Evolutionary conservation across 2,888 invertebrate genomes (phyloP).

Genomic region (Acronicta leporina): DNA sequence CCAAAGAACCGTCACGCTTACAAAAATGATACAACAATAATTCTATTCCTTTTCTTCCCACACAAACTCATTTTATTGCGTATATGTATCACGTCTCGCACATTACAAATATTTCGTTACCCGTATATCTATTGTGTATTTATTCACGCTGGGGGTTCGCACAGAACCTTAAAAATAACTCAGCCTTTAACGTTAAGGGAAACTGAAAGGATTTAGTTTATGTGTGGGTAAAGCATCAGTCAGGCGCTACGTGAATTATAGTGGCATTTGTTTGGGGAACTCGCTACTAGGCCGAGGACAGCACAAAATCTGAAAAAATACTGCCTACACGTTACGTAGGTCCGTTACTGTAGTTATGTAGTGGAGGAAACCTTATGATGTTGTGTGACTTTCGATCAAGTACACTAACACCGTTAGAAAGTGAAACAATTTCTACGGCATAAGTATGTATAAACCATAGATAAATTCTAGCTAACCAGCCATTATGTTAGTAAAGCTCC

Average conservation of each 20-base stretch:
- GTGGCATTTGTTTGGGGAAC: constrained; percentile 61
- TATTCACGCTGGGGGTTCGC: constrained; percentile 41
- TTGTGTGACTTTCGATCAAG: constrained; percentile 37
- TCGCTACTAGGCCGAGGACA: constrained; percentile 26
- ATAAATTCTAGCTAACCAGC: constrained; percentile 8
- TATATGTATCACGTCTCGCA: constrained; percentile 48
- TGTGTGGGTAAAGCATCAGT: constrained; percentile 70
- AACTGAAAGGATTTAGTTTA: constrained; percentile 70
- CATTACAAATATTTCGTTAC: constrained; percentile 53
- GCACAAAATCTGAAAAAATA: constrained; percentile 44
- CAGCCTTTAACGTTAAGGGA: constrained; percentile 62
- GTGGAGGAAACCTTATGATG: constrained; percentile 30
- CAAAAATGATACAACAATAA: constrained; percentile 49
- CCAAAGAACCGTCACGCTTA: constrained; percentile 22
- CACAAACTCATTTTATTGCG: constrained; percentile 41
- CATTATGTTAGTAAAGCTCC: too few relatives aligned
- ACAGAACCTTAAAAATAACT: constrained; percentile 64
- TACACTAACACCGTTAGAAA: constrained; percentile 28
- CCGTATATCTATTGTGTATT: constrained; percentile 51
- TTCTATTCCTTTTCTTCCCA: constrained; percentile 36
- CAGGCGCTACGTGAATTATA: constrained; percentile 70
- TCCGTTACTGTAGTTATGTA: constrained; percentile 24
- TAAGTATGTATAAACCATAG: background rate
- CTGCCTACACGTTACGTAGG: constrained; percentile 23
- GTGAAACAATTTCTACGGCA: too few relatives aligned